These are phyloP conservation scores for Coleophora deauratella DNA, from an alignment of 2,888 invertebrate species.

Conservation along the genomic window DNA sequence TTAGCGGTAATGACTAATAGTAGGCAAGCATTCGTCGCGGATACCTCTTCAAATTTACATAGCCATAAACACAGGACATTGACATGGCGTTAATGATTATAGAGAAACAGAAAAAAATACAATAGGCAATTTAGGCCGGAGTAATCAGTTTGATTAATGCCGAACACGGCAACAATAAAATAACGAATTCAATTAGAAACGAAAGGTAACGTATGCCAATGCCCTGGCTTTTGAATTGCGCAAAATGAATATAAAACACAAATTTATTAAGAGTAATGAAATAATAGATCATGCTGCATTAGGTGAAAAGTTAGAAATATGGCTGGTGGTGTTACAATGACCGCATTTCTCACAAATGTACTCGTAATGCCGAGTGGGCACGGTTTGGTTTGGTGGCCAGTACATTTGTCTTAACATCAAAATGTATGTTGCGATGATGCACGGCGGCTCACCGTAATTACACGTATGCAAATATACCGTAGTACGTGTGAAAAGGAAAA, in stretches of 20 bases:
- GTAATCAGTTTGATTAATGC: constrained; percentile 73
- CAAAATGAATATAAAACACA: constrained; percentile 67
- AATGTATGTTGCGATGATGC: constrained; percentile 61
- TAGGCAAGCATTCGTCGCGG: constrained; percentile 28
- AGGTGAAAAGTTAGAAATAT: constrained; percentile 64
- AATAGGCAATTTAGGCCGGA: constrained; percentile 69
- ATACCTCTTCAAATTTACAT: constrained; percentile 47
- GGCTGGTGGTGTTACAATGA: constrained; percentile 57
- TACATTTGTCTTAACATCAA: constrained; percentile 63
- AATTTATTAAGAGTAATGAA: constrained; percentile 66
- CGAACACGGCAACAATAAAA: constrained; percentile 67
- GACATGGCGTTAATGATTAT: constrained; percentile 72
- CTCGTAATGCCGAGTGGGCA: constrained; percentile 57
- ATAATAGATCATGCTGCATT: constrained; percentile 71
- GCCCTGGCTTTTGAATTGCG: constrained; percentile 86
- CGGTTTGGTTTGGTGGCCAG: constrained; percentile 51
- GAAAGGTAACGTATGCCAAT: constrained; percentile 84
- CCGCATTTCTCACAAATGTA: constrained; percentile 64
- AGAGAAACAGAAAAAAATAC: constrained; percentile 61
- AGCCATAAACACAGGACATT: constrained; percentile 79
- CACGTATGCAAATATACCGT: constrained; percentile 69
- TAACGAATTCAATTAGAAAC: constrained; percentile 69
- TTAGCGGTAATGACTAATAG: constrained; percentile 12
- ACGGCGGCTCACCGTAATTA: constrained; percentile 65
- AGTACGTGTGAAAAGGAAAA: constrained; percentile 70